Percentiles rank a stretch among this genome's conserved stretches.
Evolutionary conservation across 2,797 vertebrate species (phyloP).

Genomic region (Melanogrammus aeglefinus): DNA sequence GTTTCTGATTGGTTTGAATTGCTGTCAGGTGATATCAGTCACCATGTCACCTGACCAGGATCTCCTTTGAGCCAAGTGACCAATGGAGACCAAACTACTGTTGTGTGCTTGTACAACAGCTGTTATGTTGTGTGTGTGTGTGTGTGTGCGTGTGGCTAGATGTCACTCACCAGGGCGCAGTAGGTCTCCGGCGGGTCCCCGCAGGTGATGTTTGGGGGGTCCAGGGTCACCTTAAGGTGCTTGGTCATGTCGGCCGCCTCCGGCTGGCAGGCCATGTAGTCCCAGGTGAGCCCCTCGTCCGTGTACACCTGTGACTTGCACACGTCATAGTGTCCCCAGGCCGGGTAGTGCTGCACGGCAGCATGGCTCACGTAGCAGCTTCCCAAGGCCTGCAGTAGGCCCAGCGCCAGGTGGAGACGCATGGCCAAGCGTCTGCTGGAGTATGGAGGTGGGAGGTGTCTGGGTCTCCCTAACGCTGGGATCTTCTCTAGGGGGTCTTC

Average conservation of each 20-base stretch:
- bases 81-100: not conserved
- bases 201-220: constrained; percentile 95
- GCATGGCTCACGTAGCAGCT: constrained; percentile 78
- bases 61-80: not conserved
- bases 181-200: constrained; percentile 96
- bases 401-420: constrained; percentile 87
- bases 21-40: not conserved
- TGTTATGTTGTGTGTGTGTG: not conserved
- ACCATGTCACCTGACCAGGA: not conserved
- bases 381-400: constrained; percentile 86
- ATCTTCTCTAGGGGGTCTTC: not conserved
- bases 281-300: constrained; percentile 94
- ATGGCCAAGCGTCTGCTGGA: constrained; percentile 67
- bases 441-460: not conserved
- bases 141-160: not conserved
- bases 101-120: not conserved
- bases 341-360: constrained; percentile 87
- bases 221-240: constrained; percentile 89
- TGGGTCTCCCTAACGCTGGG: not conserved
- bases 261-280: constrained; percentile 98
- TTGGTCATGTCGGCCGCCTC: constrained; percentile 96
- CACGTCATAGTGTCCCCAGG: constrained; percentile 97
- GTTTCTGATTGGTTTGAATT: not conserved
- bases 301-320: constrained; percentile 95
- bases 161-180: constrained; percentile 92